These are phyloP conservation scores for Lacerta bilineata DNA, from an alignment of 2,797 vertebrate genomes.

Conservation along the genomic window DNA sequence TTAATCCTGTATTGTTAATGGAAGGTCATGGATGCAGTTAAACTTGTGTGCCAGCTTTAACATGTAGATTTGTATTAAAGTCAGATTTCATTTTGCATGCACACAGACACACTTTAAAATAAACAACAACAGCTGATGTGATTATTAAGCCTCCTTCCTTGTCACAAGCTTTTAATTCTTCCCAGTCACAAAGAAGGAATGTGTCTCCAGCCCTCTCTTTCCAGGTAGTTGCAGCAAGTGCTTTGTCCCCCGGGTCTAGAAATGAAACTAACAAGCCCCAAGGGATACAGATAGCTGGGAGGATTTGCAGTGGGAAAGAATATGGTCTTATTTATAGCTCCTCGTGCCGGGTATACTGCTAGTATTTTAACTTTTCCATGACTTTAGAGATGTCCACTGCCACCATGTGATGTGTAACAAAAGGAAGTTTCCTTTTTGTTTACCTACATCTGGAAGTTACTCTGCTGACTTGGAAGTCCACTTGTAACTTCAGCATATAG, in stretches of 20 bases:
- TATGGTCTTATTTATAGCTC: conserved; percentile 11
- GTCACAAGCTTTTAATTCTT: neutral
- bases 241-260: neutral
- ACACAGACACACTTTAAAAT: neutral
- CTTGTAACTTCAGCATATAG: neutral
- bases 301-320: conserved; percentile 4
- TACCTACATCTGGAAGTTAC: neutral
- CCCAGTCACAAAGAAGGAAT: neutral
- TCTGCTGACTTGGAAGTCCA: neutral
- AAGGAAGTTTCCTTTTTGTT: neutral
- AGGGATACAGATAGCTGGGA: neutral
- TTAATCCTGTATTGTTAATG: neutral
- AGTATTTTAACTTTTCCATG: conserved; percentile 1
- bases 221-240: neutral
- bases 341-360: neutral
- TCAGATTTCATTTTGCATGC: neutral
- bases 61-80: neutral
- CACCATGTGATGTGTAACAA: neutral
- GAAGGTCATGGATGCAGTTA: neutral
- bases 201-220: neutral
- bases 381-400: neutral
- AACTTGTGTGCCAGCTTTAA: neutral
- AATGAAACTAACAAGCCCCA: conserved; percentile 21
- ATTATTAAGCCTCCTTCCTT: neutral
- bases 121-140: neutral